Percentiles rank a stretch among this genome's conserved stretches.
Evolutionary conservation across 2,888 invertebrate genomes (phyloP).

Genomic region (Anorthoa munda): DNA sequence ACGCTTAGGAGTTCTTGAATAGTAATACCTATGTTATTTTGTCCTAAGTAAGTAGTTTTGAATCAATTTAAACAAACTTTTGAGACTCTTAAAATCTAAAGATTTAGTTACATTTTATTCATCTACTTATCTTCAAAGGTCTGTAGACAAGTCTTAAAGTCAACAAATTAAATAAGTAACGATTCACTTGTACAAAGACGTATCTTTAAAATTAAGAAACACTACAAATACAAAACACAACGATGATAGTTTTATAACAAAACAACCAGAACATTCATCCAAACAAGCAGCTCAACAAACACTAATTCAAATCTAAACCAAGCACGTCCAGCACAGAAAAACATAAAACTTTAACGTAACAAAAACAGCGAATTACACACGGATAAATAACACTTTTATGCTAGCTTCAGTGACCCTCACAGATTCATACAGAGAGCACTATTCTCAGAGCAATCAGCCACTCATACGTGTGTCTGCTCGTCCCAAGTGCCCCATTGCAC

Average conservation of each 20-base stretch:
- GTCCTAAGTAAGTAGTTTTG: background rate
- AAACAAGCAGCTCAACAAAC: slow-evolving; percentile 16
- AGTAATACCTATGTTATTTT: background rate
- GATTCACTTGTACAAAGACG: no score
- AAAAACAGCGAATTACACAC: slow-evolving; percentile 38
- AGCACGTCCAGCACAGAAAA: slow-evolving; percentile 2
- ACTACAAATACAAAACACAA: no score
- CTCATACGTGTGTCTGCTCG: slow-evolving; percentile 80
- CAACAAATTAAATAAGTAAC: no score
- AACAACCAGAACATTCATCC: background rate
- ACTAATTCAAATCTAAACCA: slow-evolving; percentile 17
- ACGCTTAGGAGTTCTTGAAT: background rate
- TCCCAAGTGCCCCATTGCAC: slow-evolving; percentile 82
- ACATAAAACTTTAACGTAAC: slow-evolving; percentile 3
- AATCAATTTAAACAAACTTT: background rate
- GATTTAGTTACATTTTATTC: background rate
- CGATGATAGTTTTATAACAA: background rate
- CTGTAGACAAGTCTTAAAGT: background rate
- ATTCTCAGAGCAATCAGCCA: slow-evolving; percentile 86
- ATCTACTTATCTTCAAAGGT: background rate
- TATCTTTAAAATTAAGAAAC: no score
- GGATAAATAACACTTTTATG: slow-evolving; percentile 68
- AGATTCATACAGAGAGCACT: slow-evolving; percentile 81
- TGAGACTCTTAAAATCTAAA: background rate
- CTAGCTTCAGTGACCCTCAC: slow-evolving; percentile 71